Percentiles rank a stretch among this genome's conserved stretches.
Evolutionary conservation across 1,140 invertebrate species (phyloP).

Genomic region (Pseudomyrmex cubaensis): DNA sequence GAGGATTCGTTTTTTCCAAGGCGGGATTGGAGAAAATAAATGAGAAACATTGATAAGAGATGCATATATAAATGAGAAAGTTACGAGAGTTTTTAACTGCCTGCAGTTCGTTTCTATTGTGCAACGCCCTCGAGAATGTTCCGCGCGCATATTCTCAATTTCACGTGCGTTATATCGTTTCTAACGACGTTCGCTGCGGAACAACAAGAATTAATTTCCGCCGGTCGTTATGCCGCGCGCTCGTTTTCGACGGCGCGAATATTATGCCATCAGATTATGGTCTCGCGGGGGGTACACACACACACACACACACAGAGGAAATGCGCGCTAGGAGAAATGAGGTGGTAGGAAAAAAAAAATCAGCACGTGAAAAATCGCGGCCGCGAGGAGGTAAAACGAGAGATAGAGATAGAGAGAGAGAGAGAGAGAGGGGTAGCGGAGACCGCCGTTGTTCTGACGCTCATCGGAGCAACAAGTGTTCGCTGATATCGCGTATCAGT

Average conservation of each 20-base stretch:
- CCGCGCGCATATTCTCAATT: constrained; percentile 2
- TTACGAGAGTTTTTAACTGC: not conserved
- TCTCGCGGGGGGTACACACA: not conserved
- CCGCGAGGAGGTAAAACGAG: constrained; percentile 28
- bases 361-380: constrained; percentile 72
- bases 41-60: no score
- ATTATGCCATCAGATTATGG: constrained; percentile 48
- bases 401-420: not conserved
- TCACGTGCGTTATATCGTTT: constrained; percentile 26
- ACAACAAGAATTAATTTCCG: constrained; percentile 44
- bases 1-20: no score
- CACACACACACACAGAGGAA: not conserved
- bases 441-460: constrained; percentile 48
- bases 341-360: constrained; percentile 57
- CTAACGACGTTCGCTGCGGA: not conserved
- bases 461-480: constrained; percentile 83
- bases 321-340: not conserved
- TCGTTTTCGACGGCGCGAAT: constrained; percentile 60
- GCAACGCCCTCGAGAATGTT: no score
- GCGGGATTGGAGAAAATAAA: no score
- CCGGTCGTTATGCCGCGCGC: constrained; percentile 19
- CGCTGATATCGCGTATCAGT: constrained; percentile 85
- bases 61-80: not conserved
- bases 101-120: no score
- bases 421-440: constrained; percentile 33